These are phyloP conservation scores for Xestoiulus laeticollis DNA, from an alignment of 2,888 invertebrate species.

Conservation along the genomic window DNA sequence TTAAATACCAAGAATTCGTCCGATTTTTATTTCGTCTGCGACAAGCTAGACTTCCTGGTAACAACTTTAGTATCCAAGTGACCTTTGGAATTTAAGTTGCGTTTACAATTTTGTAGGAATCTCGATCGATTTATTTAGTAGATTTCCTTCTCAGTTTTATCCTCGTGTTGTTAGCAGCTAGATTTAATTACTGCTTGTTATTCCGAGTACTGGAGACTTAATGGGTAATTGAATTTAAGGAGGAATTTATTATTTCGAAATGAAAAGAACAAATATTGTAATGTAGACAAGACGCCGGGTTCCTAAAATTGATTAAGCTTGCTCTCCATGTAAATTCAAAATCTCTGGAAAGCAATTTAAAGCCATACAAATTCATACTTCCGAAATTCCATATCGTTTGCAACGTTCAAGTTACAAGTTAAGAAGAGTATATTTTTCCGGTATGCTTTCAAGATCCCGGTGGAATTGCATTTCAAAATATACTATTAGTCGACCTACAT, in stretches of 20 bases:
- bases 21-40: too few species aligned
- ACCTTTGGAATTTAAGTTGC: not conserved
- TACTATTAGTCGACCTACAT: not conserved
- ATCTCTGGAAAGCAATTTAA: not conserved
- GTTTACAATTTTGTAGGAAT: not conserved
- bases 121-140: not conserved
- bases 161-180: not conserved
- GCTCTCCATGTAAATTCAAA: not conserved
- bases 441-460: not conserved
- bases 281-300: not conserved
- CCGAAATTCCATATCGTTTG: not conserved
- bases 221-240: not conserved
- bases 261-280: not conserved
- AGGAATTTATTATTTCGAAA: not conserved
- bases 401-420: not conserved
- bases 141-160: not conserved
- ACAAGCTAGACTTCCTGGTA: too few species aligned
- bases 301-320: not conserved
- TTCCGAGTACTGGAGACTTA: not conserved
- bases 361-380: not conserved
- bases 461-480: not conserved
- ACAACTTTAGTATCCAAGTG: too few species aligned
- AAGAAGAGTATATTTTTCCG: not conserved
- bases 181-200: constrained; percentile 10
- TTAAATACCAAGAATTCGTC: too few species aligned